A percentile compares a stretch with the other conserved stretches of the same genome.
phyloP scores from a whole-genome alignment of 2,888 invertebrate genomes.

The Onthophagus sagittarius region DNA sequence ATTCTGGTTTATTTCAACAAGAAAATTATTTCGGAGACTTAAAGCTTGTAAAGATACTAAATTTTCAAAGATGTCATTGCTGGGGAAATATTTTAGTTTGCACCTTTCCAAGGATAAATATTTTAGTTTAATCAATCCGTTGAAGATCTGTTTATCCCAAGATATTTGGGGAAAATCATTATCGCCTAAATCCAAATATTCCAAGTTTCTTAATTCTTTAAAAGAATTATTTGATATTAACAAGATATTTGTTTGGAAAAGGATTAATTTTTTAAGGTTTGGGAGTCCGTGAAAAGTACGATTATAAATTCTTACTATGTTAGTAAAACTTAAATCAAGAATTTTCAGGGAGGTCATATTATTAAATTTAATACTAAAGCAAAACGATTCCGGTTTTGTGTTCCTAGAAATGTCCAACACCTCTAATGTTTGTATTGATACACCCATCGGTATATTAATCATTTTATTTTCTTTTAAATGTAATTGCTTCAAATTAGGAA shows the following conservation, averaged over 20 bases:
- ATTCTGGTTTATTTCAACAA: slow-evolving; percentile 48
- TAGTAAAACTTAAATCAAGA: slow-evolving; percentile 55
- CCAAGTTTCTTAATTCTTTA: slow-evolving; percentile 46
- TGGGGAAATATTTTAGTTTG: slow-evolving; percentile 47
- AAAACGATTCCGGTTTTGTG: slow-evolving; percentile 49
- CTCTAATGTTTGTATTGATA: slow-evolving; percentile 50
- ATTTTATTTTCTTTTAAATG: slow-evolving; percentile 55
- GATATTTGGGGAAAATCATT: slow-evolving; percentile 49
- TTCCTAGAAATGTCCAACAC: slow-evolving; percentile 55
- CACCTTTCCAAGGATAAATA: slow-evolving; percentile 53
- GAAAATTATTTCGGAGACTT: slow-evolving; percentile 51
- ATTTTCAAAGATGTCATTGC: slow-evolving; percentile 53
- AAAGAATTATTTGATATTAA: slow-evolving; percentile 53
- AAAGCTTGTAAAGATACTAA: slow-evolving; percentile 53
- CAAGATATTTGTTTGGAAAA: slow-evolving; percentile 55
- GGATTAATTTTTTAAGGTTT: slow-evolving; percentile 50
- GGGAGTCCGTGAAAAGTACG: slow-evolving; percentile 53
- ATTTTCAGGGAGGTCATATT: slow-evolving; percentile 50
- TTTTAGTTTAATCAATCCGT: slow-evolving; percentile 52
- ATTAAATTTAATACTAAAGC: slow-evolving; percentile 54
- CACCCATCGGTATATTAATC: slow-evolving; percentile 51
- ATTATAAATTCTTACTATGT: slow-evolving; percentile 52
- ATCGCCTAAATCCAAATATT: slow-evolving; percentile 54
- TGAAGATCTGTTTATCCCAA: slow-evolving; percentile 45
- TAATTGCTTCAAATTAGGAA: slow-evolving; percentile 54